Conservation (phyloP, 2,113 vertebrate species). For the Varanus salvator region DNA sequence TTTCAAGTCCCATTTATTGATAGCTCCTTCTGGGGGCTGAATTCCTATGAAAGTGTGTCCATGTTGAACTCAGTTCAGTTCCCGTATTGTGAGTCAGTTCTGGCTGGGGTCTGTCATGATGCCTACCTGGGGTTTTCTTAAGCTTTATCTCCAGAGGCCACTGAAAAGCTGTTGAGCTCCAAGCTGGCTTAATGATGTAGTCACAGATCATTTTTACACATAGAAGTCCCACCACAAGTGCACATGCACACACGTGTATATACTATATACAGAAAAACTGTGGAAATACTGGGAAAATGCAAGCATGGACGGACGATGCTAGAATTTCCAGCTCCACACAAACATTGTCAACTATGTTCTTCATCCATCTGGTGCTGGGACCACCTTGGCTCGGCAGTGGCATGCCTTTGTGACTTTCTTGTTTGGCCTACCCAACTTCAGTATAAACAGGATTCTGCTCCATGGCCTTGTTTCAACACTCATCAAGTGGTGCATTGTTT, state of each 20-base stretch:
- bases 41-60: too few relatives aligned
- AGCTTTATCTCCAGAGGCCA: background rate
- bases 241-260: too few relatives aligned
- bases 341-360: slow-evolving; percentile 2
- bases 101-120: too few relatives aligned
- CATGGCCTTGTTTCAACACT: slow-evolving; percentile 39
- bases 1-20: background rate
- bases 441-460: background rate
- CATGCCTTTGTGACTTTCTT: slow-evolving; percentile 52
- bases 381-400: background rate
- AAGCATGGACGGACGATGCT: background rate
- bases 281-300: background rate
- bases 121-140: background rate
- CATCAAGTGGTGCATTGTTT: slow-evolving; percentile 41
- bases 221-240: background rate
- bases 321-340: slow-evolving; percentile 22
- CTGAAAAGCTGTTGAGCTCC: background rate
- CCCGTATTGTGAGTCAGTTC: too few relatives aligned
- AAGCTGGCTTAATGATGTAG: background rate
- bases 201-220: background rate
- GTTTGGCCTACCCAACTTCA: slow-evolving; percentile 29
- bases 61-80: background rate
- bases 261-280: background rate
- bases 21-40: too few relatives aligned
- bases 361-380: slow-evolving; percentile 6